Evolutionary conservation across 2,888 invertebrate species (phyloP).

Genomic region (Dolichomitus sp.): DNA sequence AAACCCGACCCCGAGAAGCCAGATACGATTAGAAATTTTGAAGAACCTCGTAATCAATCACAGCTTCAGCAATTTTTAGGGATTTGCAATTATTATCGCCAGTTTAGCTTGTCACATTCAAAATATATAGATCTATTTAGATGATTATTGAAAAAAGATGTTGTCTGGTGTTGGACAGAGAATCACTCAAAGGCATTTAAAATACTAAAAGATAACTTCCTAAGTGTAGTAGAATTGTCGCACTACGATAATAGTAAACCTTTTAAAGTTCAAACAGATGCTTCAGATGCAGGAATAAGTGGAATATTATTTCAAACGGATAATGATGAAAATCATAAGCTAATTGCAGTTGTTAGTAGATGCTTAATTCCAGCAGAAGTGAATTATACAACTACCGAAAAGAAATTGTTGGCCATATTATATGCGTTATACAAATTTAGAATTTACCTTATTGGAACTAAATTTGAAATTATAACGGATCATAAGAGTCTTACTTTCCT

Average conservation of each 20-base stretch:
- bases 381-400: conserved; percentile 5
- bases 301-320: conserved; percentile 63
- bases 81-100: conserved; percentile 31
- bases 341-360: conserved; percentile 70
- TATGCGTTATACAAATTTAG: conserved; percentile 36
- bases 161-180: conserved; percentile 52
- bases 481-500: conserved; percentile 69
- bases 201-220: conserved; percentile 54
- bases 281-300: conserved; percentile 57
- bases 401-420: conserved; percentile 65
- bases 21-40: conserved; percentile 71
- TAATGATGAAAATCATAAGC: conserved; percentile 11
- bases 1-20: conserved; percentile 61
- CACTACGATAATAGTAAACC: conserved; percentile 29
- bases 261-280: conserved; percentile 63
- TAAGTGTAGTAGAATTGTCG: conserved; percentile 44
- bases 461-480: conserved; percentile 68
- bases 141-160: conserved; percentile 33
- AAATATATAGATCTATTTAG: conserved; percentile 44
- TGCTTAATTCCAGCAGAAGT: conserved; percentile 38
- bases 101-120: conserved; percentile 13
- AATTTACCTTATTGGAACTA: conserved; percentile 68
- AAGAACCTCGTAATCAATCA: conserved; percentile 70
- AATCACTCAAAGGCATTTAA: conserved; percentile 46
- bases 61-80: conserved; percentile 53